These are phyloP conservation scores for Sinodicranocentrus sp. DNA, from an alignment of 2,888 invertebrate species.

Conservation along the genomic window DNA sequence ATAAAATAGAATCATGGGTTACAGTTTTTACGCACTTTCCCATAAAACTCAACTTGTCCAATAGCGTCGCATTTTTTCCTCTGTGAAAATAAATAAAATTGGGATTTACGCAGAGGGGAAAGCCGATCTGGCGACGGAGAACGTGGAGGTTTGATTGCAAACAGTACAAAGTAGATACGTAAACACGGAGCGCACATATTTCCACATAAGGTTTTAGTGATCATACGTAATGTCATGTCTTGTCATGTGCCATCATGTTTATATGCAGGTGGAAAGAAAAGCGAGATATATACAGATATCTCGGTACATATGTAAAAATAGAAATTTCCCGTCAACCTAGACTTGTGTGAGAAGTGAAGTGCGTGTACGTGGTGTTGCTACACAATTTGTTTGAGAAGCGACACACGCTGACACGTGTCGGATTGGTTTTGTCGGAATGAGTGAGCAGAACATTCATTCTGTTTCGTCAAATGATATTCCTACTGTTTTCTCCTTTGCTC, in stretches of 20 bases:
- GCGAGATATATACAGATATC: no score
- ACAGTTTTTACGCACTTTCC: constrained; percentile 18
- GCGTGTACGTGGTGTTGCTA: not conserved
- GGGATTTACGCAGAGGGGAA: constrained; percentile 39
- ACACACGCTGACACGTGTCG: constrained; percentile 62
- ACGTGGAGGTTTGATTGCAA: constrained; percentile 19
- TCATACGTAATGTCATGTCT: constrained; percentile 44
- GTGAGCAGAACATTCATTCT: constrained; percentile 1
- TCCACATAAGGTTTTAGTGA: not conserved
- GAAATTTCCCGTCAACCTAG: no score
- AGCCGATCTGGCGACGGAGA: constrained; percentile 15
- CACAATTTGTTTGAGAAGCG: not conserved
- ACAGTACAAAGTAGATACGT: constrained; percentile 39
- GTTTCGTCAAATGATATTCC: constrained; percentile 16
- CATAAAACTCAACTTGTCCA: constrained; percentile 38
- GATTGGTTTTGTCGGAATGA: constrained; percentile 55
- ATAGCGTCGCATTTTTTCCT: constrained; percentile 4
- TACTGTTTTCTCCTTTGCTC: constrained; percentile 33
- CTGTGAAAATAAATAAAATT: constrained; percentile 59
- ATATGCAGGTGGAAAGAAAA: constrained; percentile 31
- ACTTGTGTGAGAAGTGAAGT: no score
- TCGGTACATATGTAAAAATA: not conserved
- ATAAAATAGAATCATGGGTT: constrained; percentile 33
- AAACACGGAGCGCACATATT: constrained; percentile 25
- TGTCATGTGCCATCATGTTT: constrained; percentile 61